These are phyloP conservation scores for Apogon hyalosoma DNA, from an alignment of 2,797 vertebrate genomes.

Conservation along the genomic window DNA sequence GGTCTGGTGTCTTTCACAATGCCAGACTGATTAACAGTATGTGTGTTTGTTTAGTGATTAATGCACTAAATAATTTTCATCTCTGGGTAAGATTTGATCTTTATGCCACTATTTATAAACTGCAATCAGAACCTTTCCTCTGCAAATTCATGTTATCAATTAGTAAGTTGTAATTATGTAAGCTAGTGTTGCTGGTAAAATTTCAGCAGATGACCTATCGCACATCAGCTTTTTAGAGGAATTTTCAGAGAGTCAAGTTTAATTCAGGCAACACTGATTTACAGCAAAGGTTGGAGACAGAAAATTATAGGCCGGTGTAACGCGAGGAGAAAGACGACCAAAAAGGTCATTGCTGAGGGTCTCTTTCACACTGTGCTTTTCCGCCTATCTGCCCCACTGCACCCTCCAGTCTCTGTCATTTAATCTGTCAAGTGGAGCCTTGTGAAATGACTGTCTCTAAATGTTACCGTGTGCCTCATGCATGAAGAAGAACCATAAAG, in stretches of 20 bases:
- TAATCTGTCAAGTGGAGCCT: neutral
- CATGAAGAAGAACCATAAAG: constrained; percentile 1
- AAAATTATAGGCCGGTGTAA: constrained; percentile 45
- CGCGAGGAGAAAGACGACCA: constrained; percentile 15
- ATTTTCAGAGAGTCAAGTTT: constrained; percentile 26
- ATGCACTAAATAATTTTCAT: neutral
- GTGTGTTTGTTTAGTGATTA: constrained; percentile 37
- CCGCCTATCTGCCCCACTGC: neutral
- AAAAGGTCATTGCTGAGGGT: constrained; percentile 45
- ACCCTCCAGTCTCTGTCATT: neutral
- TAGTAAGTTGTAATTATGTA: neutral
- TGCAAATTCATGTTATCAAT: neutral
- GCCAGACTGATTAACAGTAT: constrained; percentile 65
- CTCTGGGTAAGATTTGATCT: neutral
- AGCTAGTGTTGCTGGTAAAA: neutral
- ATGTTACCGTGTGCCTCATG: neutral
- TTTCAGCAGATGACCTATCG: constrained; percentile 1
- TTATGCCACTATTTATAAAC: neutral
- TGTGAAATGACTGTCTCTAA: neutral
- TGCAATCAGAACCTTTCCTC: constrained; percentile 14
- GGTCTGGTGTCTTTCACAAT: constrained; percentile 59
- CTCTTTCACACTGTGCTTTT: constrained; percentile 22
- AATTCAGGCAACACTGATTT: constrained; percentile 23
- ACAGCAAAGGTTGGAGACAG: constrained; percentile 36
- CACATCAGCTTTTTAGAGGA: constrained; percentile 12